phyloP scores from a whole-genome alignment of 1,140 invertebrate species.

The Halesus radiatus region DNA sequence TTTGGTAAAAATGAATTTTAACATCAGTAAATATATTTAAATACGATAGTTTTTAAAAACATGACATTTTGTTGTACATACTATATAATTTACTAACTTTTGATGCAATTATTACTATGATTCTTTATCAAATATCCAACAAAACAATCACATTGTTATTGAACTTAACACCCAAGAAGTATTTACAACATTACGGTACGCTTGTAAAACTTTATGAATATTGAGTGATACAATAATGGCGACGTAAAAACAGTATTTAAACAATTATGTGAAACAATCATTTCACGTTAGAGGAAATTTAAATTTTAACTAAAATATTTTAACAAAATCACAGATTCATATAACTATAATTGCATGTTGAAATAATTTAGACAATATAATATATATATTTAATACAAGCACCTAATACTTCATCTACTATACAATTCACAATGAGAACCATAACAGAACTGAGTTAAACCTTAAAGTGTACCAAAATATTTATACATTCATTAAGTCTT shows the following conservation, averaged over 20 bases:
- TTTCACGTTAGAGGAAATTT: slow-evolving; percentile 51
- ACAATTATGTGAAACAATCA: slow-evolving; percentile 40
- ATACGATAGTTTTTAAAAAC: slow-evolving; percentile 41
- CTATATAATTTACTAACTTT: slow-evolving; percentile 44
- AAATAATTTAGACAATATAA: slow-evolving; percentile 50
- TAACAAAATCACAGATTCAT: slow-evolving; percentile 57
- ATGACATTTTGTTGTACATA: slow-evolving; percentile 39
- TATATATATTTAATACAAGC: slow-evolving; percentile 51
- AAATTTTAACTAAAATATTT: slow-evolving; percentile 53
- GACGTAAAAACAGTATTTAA: slow-evolving; percentile 44
- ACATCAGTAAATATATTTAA: slow-evolving; percentile 42
- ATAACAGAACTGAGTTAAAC: slow-evolving; percentile 42
- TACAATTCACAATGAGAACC: slow-evolving; percentile 50
- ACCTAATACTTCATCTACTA: slow-evolving; percentile 57
- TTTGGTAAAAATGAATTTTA: slow-evolving; percentile 38
- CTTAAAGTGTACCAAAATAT: slow-evolving; percentile 46
- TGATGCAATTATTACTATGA: slow-evolving; percentile 45
- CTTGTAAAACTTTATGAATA: slow-evolving; percentile 35
- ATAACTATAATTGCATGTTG: slow-evolving; percentile 55
- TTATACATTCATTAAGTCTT: slow-evolving; percentile 49
- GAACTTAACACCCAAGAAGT: slow-evolving; percentile 20
- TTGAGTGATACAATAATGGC: slow-evolving; percentile 37
- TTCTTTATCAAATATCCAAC: slow-evolving; percentile 49
- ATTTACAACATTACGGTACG: slow-evolving; percentile 34
- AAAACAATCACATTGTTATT: slow-evolving; percentile 49